Conservation (phyloP, 2,113 vertebrate species). For the Phocoena phocoena region DNA sequence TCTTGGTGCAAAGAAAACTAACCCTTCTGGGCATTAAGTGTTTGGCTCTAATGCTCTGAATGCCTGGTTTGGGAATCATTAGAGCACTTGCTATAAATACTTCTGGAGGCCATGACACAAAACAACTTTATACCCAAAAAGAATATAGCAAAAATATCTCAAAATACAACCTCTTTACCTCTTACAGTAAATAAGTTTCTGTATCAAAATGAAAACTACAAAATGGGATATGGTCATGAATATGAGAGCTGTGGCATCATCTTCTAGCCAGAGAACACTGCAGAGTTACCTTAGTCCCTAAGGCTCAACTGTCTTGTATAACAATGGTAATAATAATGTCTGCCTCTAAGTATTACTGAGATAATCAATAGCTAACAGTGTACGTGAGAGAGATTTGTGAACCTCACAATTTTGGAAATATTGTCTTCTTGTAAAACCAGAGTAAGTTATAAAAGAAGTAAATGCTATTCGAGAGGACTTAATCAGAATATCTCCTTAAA, state of each 20-base stretch:
- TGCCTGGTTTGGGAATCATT: not conserved
- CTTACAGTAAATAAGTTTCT: not conserved
- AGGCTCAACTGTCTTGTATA: not conserved
- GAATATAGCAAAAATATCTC: not conserved
- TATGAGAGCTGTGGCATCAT: not conserved
- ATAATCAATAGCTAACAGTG: not conserved
- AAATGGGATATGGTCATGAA: not conserved
- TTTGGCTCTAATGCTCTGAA: not conserved
- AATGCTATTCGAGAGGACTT: not conserved
- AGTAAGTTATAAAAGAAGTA: not conserved
- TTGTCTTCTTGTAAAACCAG: not conserved
- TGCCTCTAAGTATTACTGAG: not conserved
- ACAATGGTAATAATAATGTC: not conserved
- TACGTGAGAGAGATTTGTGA: not conserved
- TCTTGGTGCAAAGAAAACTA: not conserved
- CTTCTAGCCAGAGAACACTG: not conserved
- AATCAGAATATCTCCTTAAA: not conserved
- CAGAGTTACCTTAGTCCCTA: not conserved
- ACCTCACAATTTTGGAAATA: not conserved
- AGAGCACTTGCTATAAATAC: not conserved
- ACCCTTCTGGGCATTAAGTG: not conserved
- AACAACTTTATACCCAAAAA: not conserved
- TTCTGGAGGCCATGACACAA: constrained; percentile 17
- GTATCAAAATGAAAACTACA: not conserved
- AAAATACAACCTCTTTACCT: not conserved